Evolutionary conservation across 2,113 vertebrate species (phyloP).

Genomic region (Marmota flaviventris): DNA sequence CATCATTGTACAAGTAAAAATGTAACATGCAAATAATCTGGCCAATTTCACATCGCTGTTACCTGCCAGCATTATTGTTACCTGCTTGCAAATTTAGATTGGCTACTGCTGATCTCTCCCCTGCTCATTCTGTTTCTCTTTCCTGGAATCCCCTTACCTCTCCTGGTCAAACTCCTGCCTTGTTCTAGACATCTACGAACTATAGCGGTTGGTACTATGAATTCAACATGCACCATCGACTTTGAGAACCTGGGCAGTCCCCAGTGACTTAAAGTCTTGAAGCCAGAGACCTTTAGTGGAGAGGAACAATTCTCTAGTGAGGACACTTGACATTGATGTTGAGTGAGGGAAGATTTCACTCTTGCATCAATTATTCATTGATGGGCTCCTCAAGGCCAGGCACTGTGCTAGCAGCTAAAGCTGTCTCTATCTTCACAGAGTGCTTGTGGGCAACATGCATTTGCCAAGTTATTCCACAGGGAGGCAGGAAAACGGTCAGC

Average conservation of each 20-base stretch:
- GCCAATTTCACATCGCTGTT: neutral
- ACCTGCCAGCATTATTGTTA: neutral
- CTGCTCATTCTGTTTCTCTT: neutral
- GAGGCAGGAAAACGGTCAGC: neutral
- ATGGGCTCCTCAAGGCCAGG: neutral
- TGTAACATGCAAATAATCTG: neutral
- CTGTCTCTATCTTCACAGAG: neutral
- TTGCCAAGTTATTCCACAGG: neutral
- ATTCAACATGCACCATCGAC: neutral
- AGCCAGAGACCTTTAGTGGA: neutral
- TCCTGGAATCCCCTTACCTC: neutral
- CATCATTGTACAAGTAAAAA: neutral
- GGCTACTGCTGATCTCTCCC: neutral
- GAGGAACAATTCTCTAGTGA: neutral
- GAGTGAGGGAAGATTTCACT: neutral
- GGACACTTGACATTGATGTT: constrained; percentile 32
- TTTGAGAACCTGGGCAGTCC: neutral
- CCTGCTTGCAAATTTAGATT: neutral
- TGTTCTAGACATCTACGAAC: neutral
- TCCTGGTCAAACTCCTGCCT: neutral
- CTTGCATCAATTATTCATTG: constrained; percentile 9
- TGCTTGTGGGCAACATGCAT: neutral
- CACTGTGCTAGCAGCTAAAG: neutral
- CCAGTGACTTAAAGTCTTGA: neutral
- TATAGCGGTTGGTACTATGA: accelerated